Conservation (phyloP, 2,888 invertebrate genomes). For the Euspilapteryx auroguttella region DNA sequence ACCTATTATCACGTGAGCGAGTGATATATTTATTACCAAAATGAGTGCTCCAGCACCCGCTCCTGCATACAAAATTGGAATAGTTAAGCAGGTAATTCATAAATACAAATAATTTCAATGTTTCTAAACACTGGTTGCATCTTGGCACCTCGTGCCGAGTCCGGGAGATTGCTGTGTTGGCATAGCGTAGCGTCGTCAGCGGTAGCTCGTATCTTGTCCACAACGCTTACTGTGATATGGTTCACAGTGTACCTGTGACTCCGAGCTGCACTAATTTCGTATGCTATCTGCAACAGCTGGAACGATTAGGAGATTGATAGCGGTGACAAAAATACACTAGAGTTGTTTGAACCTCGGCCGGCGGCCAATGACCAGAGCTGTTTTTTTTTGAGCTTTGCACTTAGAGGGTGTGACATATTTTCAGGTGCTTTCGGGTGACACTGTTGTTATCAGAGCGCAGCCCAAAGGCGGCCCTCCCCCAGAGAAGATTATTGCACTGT, state of each 20-base stretch:
- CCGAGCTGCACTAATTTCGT: too few species aligned
- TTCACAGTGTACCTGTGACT: too few species aligned
- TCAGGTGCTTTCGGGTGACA: constrained; percentile 95
- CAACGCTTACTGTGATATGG: too few species aligned
- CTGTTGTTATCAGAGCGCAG: constrained; percentile 85
- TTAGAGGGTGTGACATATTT: constrained; percentile 8
- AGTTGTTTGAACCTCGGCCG: too few species aligned
- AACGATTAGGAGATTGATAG: background rate
- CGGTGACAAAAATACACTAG: too few species aligned
- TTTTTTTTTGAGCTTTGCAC: too few species aligned
- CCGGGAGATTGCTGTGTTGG: constrained; percentile 43
- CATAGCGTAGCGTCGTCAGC: constrained; percentile 17
- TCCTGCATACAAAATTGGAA: constrained; percentile 40
- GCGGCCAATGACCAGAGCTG: too few species aligned
- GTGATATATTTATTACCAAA: constrained; percentile 21
- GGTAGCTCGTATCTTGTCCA: too few species aligned
- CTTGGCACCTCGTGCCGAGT: constrained; percentile 35
- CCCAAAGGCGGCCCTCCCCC: constrained; percentile 88
- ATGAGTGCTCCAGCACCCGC: constrained; percentile 45
- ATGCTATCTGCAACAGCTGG: background rate
- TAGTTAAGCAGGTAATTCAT: constrained; percentile 50
- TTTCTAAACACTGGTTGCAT: constrained; percentile 12
- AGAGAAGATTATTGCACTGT: constrained; percentile 88
- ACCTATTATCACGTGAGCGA: constrained; percentile 19
- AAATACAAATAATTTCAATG: constrained; percentile 14